Evolutionary conservation across 1,140 invertebrate genomes (phyloP).

Genomic region (Cepaea nemoralis): DNA sequence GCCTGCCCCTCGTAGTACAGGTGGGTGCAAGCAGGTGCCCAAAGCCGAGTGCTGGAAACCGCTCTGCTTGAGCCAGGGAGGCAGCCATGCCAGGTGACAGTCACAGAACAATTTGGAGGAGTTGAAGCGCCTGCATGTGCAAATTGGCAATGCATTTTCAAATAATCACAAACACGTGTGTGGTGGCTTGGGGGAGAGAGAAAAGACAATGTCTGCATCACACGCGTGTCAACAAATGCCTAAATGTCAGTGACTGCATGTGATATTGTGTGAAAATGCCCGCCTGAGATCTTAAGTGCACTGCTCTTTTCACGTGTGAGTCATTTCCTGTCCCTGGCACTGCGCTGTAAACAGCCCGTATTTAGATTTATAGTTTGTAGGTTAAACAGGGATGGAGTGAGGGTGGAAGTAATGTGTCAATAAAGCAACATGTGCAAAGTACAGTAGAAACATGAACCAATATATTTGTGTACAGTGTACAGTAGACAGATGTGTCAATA

Average conservation of each 20-base stretch:
- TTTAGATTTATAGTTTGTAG: too few species aligned
- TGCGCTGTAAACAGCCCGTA: too few species aligned
- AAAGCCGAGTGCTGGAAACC: constrained; percentile 70
- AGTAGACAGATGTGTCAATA: too few species aligned
- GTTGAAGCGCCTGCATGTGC: constrained; percentile 76
- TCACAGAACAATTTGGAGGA: constrained; percentile 85
- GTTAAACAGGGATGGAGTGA: too few species aligned
- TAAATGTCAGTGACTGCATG: background rate
- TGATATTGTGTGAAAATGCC: background rate
- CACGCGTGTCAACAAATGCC: background rate
- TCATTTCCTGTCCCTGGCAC: background rate
- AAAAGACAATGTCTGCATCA: background rate
- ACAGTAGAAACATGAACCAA: too few species aligned
- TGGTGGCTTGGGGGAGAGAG: background rate
- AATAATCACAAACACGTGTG: background rate
- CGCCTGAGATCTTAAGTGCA: background rate
- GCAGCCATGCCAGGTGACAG: constrained; percentile 85
- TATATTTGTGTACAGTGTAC: too few species aligned
- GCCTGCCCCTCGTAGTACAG: constrained; percentile 78
- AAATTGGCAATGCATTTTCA: constrained; percentile 13
- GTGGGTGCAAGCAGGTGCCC: constrained; percentile 84
- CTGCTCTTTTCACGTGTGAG: background rate
- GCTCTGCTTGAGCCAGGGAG: constrained; percentile 78
- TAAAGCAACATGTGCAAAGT: too few species aligned
- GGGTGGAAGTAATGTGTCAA: too few species aligned